Conservation (phyloP, 2,888 invertebrate genomes). For the Eupithecia centaureata region DNA sequence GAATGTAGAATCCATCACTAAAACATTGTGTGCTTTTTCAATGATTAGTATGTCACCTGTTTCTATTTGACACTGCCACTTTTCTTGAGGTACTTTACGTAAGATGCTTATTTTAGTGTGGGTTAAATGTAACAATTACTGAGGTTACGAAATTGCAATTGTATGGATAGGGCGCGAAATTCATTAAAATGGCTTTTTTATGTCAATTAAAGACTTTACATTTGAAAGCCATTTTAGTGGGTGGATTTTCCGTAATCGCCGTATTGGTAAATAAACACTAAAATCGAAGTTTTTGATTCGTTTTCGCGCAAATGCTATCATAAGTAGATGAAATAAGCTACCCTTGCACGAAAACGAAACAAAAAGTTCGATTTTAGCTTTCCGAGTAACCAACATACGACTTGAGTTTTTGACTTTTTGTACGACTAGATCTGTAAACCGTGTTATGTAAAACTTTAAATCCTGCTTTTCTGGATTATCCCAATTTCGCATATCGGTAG, state of each 20-base stretch:
- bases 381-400: background rate
- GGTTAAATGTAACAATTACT: background rate
- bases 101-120: background rate
- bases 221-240: too few species aligned
- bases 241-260: too few species aligned
- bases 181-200: too few species aligned
- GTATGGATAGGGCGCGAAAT: too few species aligned
- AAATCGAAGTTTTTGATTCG: too few species aligned
- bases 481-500: background rate
- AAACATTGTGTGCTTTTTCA: background rate
- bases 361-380: too few species aligned
- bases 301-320: too few species aligned
- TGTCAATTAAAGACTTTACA: too few species aligned
- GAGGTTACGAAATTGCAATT: too few species aligned
- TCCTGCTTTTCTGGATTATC: background rate
- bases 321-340: too few species aligned
- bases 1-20: background rate
- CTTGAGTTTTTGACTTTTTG: background rate
- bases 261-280: too few species aligned
- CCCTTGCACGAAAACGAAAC: too few species aligned
- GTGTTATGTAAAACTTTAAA: background rate
- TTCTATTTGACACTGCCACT: background rate
- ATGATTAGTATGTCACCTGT: background rate
- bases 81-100: background rate
- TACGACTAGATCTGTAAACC: constrained; percentile 5